Percentiles rank a stretch among this genome's conserved stretches.
Evolutionary conservation across 2,113 vertebrate species (phyloP).

Genomic region (Agelaius tricolor): DNA sequence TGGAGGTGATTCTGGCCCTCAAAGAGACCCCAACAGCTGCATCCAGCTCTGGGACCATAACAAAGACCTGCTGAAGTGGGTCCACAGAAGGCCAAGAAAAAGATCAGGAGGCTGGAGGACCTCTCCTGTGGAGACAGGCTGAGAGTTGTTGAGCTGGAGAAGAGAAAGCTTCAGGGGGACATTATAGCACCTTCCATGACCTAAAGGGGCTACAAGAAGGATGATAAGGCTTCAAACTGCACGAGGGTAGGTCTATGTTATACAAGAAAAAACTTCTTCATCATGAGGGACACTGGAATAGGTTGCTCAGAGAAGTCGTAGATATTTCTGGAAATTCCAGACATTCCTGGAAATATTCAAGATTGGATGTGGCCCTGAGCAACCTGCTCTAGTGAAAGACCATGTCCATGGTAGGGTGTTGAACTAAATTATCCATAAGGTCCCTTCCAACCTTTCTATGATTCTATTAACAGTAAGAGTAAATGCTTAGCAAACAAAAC

Average conservation of each 20-base stretch:
- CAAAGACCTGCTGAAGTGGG: neutral
- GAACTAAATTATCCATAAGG: neutral
- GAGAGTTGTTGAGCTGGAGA: neutral
- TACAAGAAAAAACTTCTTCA: neutral
- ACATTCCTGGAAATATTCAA: neutral
- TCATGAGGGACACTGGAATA: neutral
- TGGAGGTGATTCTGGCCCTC: neutral
- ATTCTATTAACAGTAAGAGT: neutral
- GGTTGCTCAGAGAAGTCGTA: neutral
- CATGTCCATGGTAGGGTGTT: neutral
- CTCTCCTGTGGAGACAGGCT: neutral
- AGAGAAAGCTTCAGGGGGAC: neutral
- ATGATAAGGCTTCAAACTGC: neutral
- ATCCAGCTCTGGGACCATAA: neutral
- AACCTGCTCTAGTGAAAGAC: neutral
- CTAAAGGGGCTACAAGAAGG: neutral
- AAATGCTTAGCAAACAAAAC: neutral
- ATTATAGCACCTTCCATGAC: neutral
- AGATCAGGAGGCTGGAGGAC: neutral
- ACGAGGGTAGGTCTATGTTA: neutral
- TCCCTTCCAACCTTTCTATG: neutral
- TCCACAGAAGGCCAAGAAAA: neutral
- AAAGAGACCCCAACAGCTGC: neutral
- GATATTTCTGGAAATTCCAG: neutral
- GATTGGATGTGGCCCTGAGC: accelerated